These are phyloP conservation scores for Barnardius zonarius DNA, from an alignment of 2,113 vertebrate genomes.

Conservation along the genomic window DNA sequence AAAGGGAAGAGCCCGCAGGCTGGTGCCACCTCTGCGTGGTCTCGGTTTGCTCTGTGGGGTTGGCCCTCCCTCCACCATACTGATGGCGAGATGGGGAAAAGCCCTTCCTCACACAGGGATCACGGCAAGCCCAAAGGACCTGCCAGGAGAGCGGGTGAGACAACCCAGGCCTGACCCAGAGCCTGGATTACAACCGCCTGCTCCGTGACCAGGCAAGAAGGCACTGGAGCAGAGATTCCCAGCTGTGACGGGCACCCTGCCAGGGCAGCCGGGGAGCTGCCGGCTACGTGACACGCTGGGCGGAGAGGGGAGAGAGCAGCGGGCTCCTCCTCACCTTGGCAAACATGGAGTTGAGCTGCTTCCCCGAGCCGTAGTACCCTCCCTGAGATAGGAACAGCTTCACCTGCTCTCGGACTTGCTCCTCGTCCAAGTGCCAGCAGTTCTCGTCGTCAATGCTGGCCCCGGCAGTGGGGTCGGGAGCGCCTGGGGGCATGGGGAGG, in stretches of 20 bases:
- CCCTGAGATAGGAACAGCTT: conserved; percentile 98
- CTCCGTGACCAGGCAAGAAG: not conserved
- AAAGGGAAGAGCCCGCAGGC: not conserved
- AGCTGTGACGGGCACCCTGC: conserved; percentile 27
- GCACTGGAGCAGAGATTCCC: conserved; percentile 58
- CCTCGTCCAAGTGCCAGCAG: conserved; percentile 99
- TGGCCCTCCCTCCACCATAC: not conserved
- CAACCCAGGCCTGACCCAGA: conserved; percentile 42
- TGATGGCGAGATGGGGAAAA: not conserved
- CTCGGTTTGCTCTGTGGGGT: not conserved
- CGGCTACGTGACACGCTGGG: not conserved
- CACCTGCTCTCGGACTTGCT: conserved; percentile 97
- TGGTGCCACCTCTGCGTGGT: not conserved
- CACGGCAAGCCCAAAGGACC: not conserved
- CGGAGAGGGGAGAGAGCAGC: not conserved
- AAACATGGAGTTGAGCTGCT: conserved; percentile 99
- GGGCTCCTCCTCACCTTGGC: conserved; percentile 86
- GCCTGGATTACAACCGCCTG: conserved; percentile 5
- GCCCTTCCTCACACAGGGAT: not conserved
- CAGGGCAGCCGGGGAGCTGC: not conserved
- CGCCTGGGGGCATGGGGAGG: conserved; percentile 73
- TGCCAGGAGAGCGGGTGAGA: not conserved
- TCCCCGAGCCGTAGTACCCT: conserved; percentile 96
- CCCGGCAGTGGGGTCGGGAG: conserved; percentile 96
- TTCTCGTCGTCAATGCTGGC: conserved; percentile 97